These are phyloP conservation scores for Pissodes strobi DNA, from an alignment of 1,140 invertebrate genomes.

Conservation along the genomic window DNA sequence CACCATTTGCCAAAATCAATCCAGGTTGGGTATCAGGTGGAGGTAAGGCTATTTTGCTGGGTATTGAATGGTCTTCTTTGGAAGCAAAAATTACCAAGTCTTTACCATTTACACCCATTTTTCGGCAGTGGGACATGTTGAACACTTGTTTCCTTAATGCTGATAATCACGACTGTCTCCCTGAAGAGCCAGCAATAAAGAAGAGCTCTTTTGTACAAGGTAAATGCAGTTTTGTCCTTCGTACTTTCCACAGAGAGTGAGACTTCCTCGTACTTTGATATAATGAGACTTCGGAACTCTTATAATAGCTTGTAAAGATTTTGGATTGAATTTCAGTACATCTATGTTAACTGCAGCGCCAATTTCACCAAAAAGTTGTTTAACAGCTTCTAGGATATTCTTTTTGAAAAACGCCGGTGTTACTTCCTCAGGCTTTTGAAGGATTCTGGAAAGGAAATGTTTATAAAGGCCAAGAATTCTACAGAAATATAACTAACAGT, in stretches of 20 bases:
- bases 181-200: slow-evolving; percentile 53
- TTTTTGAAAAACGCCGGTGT: slow-evolving; percentile 61
- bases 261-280: slow-evolving; percentile 61
- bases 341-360: slow-evolving; percentile 61
- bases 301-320: slow-evolving; percentile 59
- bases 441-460: slow-evolving; percentile 57
- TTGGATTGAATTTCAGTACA: slow-evolving; percentile 62
- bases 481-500: slow-evolving; percentile 52
- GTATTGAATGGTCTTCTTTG: slow-evolving; percentile 75
- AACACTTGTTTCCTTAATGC: slow-evolving; percentile 41
- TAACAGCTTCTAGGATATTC: slow-evolving; percentile 61
- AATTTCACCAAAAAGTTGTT: slow-evolving; percentile 64
- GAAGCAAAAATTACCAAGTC: slow-evolving; percentile 84
- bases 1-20: slow-evolving; percentile 82
- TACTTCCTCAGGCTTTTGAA: slow-evolving; percentile 55
- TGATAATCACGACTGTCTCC: slow-evolving; percentile 53
- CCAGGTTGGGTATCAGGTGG: slow-evolving; percentile 76
- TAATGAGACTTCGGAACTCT: slow-evolving; percentile 62
- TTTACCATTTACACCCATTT: slow-evolving; percentile 67
- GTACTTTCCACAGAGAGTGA: slow-evolving; percentile 62
- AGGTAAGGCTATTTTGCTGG: slow-evolving; percentile 73
- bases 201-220: slow-evolving; percentile 60
- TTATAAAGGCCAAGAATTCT: background rate
- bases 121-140: slow-evolving; percentile 59
- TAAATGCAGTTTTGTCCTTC: slow-evolving; percentile 62